Base-by-base conservation (phyloP, 1,140 invertebrate species). In the Lerema accius region DNA sequence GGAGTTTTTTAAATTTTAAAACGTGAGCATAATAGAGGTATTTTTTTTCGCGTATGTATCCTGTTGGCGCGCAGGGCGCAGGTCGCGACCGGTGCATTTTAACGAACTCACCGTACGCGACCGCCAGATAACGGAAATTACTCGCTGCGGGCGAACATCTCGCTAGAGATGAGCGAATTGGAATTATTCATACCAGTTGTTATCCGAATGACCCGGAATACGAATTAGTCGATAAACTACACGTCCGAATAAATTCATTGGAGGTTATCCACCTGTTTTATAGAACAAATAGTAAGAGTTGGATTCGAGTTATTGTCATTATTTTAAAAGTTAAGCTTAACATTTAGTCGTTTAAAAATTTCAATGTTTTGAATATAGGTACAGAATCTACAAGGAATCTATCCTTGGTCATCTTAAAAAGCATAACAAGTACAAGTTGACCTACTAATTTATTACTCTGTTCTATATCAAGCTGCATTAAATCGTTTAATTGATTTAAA, bases 41-140 rank as follows among this genome's bases (percentile, higher is more conserved):
- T 82, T 78, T 80, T 78, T 32, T 82, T 80, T 73, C 71, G 63
- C 66, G 63, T 70, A 66, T 76, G 69, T 74, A 72, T 79, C 73
- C 70, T 78, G 74, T 76, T 69, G 78, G n/a, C n/a, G n/a, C n/a
- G 73, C 65, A 79, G 73, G 64, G 67, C 76, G 66, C 76, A 80
- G 80, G 76, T 75, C 75, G 70, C 76, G 80, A 73, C 65, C 67
- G 67, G 59, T 76, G 79, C 76, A 74, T 81, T 82, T 79, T 84
- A 84, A 81, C 80, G 76, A 82, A 76, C 70, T 71, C 63, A 62
- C 67, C 63, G 68, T 69, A 73, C 67, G 66, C 71, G 69, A 65
- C 71, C 68, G 69, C 69, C 70, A 80, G 80, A 81, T 84, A 82
- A 73, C 80, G 82, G 82, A 84, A 84, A 84, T 84, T 76, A 79